phyloP scores from a whole-genome alignment of 2,797 vertebrate genomes.

The Arvicola amphibius region DNA sequence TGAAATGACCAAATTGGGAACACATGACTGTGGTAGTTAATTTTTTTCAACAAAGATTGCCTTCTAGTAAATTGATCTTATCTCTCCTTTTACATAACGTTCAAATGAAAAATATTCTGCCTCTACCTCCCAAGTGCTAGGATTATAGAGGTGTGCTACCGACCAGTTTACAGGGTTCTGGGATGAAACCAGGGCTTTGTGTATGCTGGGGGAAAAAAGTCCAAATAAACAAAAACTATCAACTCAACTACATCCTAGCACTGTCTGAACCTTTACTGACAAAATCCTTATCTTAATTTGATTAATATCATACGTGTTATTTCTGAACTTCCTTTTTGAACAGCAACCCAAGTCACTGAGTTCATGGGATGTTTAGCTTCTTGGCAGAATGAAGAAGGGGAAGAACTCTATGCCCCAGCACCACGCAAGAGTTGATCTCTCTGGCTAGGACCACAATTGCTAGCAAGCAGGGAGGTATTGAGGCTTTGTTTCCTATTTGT shows the following conservation, averaged over 20 bases:
- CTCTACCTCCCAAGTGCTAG: neutral
- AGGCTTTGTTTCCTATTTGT: neutral
- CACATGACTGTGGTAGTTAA: neutral
- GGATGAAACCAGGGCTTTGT: neutral
- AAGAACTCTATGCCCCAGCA: neutral
- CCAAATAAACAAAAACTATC: neutral
- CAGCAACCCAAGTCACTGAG: neutral
- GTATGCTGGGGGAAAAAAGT: rapidly evolving
- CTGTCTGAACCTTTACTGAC: neutral
- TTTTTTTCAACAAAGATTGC: neutral
- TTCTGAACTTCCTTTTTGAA: neutral
- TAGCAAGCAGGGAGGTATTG: neutral
- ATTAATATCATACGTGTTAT: constrained; percentile 43
- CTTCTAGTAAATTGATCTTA: constrained; percentile 16
- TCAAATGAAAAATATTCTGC: neutral
- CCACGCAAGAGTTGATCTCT: neutral
- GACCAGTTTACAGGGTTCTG: neutral
- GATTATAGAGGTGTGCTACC: neutral
- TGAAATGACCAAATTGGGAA: neutral
- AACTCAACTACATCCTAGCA: neutral
- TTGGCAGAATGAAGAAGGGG: constrained; percentile 25
- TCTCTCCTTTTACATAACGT: constrained; percentile 12
- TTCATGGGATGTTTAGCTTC: constrained; percentile 19
- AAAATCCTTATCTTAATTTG: constrained; percentile 43
- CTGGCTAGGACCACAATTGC: neutral